Conservation (phyloP, 2,888 invertebrate genomes). For the Ectropis crepuscularia region DNA sequence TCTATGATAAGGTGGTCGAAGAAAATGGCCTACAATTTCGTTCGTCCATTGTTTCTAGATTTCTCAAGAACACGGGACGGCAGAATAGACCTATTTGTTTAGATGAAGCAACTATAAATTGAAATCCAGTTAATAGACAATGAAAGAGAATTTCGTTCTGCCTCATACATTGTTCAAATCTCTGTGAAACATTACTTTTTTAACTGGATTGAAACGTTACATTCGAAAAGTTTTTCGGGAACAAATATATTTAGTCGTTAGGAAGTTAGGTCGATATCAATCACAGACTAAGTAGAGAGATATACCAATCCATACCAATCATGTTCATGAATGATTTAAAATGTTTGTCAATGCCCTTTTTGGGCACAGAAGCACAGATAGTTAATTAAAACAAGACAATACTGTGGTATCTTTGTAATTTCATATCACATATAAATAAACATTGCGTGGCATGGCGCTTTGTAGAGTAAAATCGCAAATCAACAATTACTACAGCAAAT, state of each 20-base stretch:
- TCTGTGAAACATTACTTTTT: neutral
- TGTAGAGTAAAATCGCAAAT: neutral
- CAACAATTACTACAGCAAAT: conserved; percentile 11
- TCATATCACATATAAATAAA: neutral
- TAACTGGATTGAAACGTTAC: neutral
- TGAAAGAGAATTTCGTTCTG: conserved; percentile 12
- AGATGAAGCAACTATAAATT: conserved; percentile 37
- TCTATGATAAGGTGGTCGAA: neutral
- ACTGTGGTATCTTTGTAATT: neutral
- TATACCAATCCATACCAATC: no score
- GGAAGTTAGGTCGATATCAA: no score
- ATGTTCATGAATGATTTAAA: no score
- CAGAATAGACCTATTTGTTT: conserved; percentile 32
- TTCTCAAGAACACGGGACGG: conserved; percentile 37
- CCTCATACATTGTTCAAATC: conserved; percentile 19
- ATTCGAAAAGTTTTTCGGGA: no score
- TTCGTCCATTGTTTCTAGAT: conserved; percentile 39
- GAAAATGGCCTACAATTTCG: conserved; percentile 39
- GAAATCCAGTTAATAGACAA: conserved; percentile 15
- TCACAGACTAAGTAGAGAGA: no score
- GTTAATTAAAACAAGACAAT: no score
- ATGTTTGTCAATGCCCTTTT: no score
- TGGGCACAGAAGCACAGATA: neutral
- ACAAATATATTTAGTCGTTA: no score
- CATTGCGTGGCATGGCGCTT: neutral